Evolutionary conservation across 1,140 invertebrate genomes (phyloP).

Genomic region (Drosophila rufa): DNA sequence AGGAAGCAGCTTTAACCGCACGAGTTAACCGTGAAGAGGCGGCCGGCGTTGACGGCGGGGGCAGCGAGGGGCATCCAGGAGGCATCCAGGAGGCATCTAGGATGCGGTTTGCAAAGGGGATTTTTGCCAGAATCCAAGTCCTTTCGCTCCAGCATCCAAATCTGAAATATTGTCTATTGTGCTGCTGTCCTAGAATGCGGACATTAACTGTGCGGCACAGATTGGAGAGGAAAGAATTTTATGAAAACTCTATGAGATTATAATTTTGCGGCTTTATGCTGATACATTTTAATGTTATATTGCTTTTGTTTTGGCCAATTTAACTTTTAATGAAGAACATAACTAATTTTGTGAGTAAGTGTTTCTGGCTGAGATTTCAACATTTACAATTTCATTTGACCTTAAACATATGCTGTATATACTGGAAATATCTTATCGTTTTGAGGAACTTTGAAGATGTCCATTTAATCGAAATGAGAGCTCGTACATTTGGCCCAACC

Average conservation of each 20-base stretch:
- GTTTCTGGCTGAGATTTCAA: neutral
- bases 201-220: conserved; percentile 1
- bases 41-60: neutral
- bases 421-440: too few relatives aligned
- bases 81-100: neutral
- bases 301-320: neutral
- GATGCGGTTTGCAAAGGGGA: conserved; percentile 10
- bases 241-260: conserved; percentile 16
- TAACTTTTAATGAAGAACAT: neutral
- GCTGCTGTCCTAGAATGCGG: conserved; percentile 6
- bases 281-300: neutral
- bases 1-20: conserved; percentile 72
- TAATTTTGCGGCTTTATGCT: conserved; percentile 19
- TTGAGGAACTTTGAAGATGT: too few relatives aligned
- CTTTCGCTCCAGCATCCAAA: conserved; percentile 8
- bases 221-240: conserved; percentile 14
- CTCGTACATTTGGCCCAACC: too few relatives aligned
- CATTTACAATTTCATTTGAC: too few relatives aligned
- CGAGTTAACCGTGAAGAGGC: conserved; percentile 61
- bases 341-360: neutral
- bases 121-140: conserved; percentile 15
- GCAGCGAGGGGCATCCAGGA: neutral
- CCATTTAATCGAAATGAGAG: too few relatives aligned
- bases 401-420: too few relatives aligned
- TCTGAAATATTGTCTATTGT: conserved; percentile 34